Evolutionary conservation across 2,797 vertebrate genomes (phyloP).

Genomic region (Channallabes apus): DNA sequence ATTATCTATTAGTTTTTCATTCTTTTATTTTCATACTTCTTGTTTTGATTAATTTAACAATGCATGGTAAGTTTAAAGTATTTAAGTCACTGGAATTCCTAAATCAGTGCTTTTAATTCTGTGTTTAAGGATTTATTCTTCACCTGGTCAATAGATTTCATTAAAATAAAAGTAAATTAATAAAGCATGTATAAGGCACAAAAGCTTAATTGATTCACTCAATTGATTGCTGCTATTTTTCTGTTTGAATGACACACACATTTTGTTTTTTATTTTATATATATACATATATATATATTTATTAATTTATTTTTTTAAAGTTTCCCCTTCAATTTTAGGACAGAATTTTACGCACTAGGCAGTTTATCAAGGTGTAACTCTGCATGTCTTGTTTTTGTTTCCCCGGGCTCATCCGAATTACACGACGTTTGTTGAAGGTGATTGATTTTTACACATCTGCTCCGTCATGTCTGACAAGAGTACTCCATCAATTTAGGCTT

Average conservation of each 20-base stretch:
- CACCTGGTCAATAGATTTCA: not conserved
- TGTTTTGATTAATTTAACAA: not conserved
- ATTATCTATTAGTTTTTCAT: not conserved
- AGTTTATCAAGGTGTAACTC: not conserved
- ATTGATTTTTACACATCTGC: slow-evolving; percentile 53
- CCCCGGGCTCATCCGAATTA: not conserved
- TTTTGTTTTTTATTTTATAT: not conserved
- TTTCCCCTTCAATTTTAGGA: not conserved
- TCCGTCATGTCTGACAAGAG: slow-evolving; percentile 45
- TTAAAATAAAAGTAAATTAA: not conserved
- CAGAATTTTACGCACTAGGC: not conserved
- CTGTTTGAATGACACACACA: not conserved
- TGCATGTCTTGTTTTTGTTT: slow-evolving; percentile 1
- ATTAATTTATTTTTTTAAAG: not conserved
- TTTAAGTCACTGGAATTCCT: not conserved
- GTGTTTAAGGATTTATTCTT: not conserved
- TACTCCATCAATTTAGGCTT: slow-evolving; percentile 47
- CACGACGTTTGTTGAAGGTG: slow-evolving; percentile 28
- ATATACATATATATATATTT: too few relatives aligned
- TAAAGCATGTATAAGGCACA: not conserved
- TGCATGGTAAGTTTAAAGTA: not conserved
- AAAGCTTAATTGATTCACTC: not conserved
- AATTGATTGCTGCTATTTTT: not conserved
- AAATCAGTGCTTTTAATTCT: not conserved
- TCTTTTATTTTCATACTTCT: not conserved